These are phyloP conservation scores for Orchestes rusci DNA, from an alignment of 2,888 invertebrate species.

Conservation along the genomic window DNA sequence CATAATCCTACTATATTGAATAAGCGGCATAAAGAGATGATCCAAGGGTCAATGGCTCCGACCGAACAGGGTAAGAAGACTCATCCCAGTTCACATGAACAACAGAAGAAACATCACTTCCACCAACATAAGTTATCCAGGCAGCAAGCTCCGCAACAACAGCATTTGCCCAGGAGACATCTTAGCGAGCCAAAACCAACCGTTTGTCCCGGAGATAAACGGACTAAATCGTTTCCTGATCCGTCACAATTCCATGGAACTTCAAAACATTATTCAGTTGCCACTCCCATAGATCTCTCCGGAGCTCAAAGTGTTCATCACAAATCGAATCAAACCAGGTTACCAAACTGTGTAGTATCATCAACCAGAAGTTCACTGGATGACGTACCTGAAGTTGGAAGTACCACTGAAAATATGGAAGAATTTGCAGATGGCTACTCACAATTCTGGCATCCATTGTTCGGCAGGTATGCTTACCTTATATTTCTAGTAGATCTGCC, in stretches of 20 bases:
- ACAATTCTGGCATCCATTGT: conserved; percentile 78
- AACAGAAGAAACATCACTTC: conserved; percentile 19
- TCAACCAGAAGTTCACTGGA: conserved; percentile 40
- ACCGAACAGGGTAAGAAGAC: no score
- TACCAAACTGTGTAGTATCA: neutral
- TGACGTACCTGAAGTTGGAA: conserved; percentile 56
- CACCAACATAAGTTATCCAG: conserved; percentile 18
- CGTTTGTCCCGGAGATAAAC: no score
- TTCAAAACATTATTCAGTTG: conserved; percentile 16
- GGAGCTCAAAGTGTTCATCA: no score
- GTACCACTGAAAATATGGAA: conserved; percentile 56
- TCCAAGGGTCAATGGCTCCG: no score
- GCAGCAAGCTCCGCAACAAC: conserved; percentile 16
- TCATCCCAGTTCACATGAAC: conserved; percentile 18
- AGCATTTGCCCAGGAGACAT: neutral
- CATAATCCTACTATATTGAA: no score
- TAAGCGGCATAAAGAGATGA: no score
- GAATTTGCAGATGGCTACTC: conserved; percentile 54
- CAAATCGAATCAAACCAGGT: no score
- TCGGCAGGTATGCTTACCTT: conserved; percentile 65
- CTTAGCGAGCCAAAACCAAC: conserved; percentile 11
- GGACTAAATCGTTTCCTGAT: no score
- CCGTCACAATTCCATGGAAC: no score
- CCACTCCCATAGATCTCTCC: conserved; percentile 43
- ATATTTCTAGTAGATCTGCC: no score